Conservation (phyloP, 1,140 invertebrate genomes). For the Papilio machaon region DNA sequence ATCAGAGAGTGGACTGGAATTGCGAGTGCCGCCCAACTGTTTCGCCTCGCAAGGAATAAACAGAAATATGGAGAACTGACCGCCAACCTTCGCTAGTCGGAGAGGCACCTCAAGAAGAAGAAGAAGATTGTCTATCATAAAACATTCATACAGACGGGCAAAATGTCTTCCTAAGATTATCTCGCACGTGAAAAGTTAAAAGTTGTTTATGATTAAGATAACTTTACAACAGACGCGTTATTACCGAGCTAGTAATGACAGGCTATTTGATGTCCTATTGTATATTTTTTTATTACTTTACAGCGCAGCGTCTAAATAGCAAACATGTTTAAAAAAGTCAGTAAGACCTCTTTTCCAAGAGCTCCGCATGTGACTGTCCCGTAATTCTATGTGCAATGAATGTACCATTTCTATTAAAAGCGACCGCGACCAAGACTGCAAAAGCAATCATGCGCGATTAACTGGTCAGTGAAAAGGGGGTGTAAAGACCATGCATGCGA, state of each 20-base stretch:
- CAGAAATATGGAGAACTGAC: too few species aligned
- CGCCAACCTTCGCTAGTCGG: too few species aligned
- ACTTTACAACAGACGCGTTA: conserved; percentile 2
- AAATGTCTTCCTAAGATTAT: not conserved
- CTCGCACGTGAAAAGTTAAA: conserved; percentile 4
- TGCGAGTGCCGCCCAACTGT: too few species aligned
- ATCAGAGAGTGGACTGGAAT: too few species aligned
- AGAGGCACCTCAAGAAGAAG: too few species aligned
- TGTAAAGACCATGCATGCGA: not conserved
- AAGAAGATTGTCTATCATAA: not conserved
- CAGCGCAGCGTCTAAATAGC: not conserved
- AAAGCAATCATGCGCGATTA: not conserved
- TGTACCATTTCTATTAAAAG: not conserved
- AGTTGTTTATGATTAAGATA: not conserved
- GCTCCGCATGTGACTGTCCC: not conserved
- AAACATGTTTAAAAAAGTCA: not conserved
- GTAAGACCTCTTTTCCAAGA: not conserved
- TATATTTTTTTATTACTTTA: not conserved
- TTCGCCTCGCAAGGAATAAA: too few species aligned
- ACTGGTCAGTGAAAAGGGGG: not conserved
- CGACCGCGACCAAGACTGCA: not conserved
- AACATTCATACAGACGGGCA: not conserved
- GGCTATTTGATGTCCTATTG: not conserved
- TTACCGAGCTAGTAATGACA: not conserved
- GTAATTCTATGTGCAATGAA: not conserved